Percentiles rank a stretch among this genome's conserved stretches.
Conservation (phyloP, 2,113 vertebrate species). For the Clarias macrocephalus region DNA sequence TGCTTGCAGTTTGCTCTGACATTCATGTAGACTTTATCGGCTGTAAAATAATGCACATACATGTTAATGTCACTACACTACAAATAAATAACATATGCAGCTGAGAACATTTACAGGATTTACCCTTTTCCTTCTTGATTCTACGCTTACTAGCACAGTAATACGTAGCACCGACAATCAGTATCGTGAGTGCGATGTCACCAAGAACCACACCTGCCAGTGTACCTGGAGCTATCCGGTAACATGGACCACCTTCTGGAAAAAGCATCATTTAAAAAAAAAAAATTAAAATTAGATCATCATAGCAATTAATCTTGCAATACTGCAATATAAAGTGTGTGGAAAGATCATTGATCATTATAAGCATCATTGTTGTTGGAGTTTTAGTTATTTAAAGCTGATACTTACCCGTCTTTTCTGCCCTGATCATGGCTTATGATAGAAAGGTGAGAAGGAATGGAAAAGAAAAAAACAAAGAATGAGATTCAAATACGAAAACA, state of each 20-base stretch:
- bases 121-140: conserved; percentile 62
- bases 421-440: conserved; percentile 30
- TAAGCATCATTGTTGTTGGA: background rate
- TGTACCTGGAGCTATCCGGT: conserved; percentile 65
- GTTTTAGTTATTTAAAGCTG: background rate
- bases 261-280: background rate
- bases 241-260: conserved; percentile 64
- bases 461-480: background rate
- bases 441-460: background rate
- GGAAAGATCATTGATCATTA: background rate
- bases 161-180: conserved; percentile 68
- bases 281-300: background rate
- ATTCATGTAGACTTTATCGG: conserved; percentile 74
- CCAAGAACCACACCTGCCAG: conserved; percentile 66
- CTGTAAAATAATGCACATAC: conserved; percentile 56
- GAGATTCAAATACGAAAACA: background rate
- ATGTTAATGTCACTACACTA: background rate
- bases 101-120: background rate
- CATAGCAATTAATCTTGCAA: background rate
- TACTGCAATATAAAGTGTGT: background rate
- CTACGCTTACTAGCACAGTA: conserved; percentile 60
- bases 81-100: background rate
- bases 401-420: conserved; percentile 39
- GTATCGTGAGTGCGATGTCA: conserved; percentile 69
- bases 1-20: conserved; percentile 67